These are phyloP conservation scores for Beris chalybata DNA, from an alignment of 2,888 invertebrate species.

Conservation along the genomic window DNA sequence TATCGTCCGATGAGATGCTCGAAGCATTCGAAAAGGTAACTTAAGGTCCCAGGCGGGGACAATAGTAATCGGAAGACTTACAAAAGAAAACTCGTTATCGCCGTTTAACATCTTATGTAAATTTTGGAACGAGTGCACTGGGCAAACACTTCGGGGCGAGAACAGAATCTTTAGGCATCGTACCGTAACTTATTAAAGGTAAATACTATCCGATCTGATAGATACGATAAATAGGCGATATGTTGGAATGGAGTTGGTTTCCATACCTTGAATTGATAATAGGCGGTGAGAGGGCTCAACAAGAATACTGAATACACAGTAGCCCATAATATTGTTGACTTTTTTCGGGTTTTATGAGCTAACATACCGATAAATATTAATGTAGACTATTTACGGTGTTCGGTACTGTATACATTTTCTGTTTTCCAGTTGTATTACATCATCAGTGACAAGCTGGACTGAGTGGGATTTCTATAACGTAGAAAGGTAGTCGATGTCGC, in stretches of 20 bases:
- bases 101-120: constrained; percentile 32
- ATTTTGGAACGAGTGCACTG: constrained; percentile 29
- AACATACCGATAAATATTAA: constrained; percentile 8
- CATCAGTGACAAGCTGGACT: constrained; percentile 8
- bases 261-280: too few relatives aligned
- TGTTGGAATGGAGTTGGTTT: too few relatives aligned
- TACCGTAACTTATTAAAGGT: constrained; percentile 27
- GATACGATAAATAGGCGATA: neutral
- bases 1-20: too few relatives aligned
- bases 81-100: constrained; percentile 32
- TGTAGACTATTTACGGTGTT: constrained; percentile 26
- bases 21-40: too few relatives aligned
- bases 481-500: too few relatives aligned
- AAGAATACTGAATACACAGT: too few relatives aligned
- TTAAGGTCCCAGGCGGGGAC: constrained; percentile 6
- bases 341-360: too few relatives aligned
- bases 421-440: constrained; percentile 21
- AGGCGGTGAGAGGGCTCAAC: too few relatives aligned
- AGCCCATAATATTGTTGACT: too few relatives aligned
- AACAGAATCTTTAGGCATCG: constrained; percentile 26
- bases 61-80: constrained; percentile 30
- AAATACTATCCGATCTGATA: constrained; percentile 21
- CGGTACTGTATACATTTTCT: constrained; percentile 10
- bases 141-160: constrained; percentile 29
- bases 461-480: too few relatives aligned